These are phyloP conservation scores for Quadroppia sp. DNA, from an alignment of 2,888 invertebrate species.

Conservation along the genomic window DNA sequence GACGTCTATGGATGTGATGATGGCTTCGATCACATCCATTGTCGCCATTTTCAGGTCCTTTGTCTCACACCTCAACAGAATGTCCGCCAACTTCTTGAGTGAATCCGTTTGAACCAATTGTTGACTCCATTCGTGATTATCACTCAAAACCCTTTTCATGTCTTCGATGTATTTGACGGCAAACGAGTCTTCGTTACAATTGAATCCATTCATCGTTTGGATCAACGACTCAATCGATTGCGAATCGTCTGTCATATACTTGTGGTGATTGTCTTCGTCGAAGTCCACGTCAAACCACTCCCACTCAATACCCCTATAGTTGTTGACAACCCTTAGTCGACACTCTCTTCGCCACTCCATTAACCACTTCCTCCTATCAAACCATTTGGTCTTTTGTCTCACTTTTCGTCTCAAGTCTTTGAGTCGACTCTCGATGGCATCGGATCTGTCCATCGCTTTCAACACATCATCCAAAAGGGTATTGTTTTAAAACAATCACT, in stretches of 20 bases:
- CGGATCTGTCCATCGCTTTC: too few relatives aligned
- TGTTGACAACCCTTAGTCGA: not conserved
- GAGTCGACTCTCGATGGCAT: constrained; percentile 4
- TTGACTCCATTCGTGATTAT: not conserved
- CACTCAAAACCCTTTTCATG: not conserved
- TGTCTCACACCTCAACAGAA: not conserved
- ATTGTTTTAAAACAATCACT: not conserved
- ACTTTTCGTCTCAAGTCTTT: not conserved
- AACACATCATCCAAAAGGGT: too few relatives aligned
- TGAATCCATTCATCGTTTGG: not conserved
- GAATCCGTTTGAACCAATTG: not conserved
- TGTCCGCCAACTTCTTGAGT: not conserved
- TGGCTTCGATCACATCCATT: not conserved
- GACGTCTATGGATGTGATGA: not conserved
- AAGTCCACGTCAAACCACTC: constrained; percentile 8
- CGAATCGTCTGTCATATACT: not conserved
- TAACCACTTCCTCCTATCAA: not conserved
- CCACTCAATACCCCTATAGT: not conserved
- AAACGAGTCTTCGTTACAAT: not conserved
- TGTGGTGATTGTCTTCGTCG: not conserved
- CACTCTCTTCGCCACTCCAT: not conserved
- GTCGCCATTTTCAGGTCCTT: not conserved
- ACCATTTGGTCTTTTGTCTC: not conserved
- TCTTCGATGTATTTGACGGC: not conserved
- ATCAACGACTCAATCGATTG: not conserved